Conservation (phyloP, 2,888 invertebrate species). For the Blomia tropicalis region DNA sequence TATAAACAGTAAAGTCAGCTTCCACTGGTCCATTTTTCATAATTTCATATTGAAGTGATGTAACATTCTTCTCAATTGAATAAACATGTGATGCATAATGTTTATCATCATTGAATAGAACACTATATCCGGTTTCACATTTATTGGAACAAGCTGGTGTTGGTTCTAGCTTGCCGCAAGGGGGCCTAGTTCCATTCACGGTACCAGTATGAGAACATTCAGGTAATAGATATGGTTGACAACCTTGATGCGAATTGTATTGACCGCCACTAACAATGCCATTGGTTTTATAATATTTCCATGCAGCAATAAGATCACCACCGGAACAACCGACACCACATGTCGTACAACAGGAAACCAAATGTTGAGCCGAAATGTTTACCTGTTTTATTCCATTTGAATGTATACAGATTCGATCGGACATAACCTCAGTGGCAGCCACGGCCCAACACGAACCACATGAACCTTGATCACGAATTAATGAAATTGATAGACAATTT, state of each 20-base stretch:
- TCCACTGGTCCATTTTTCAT: slow-evolving; percentile 60
- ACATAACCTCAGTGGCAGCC: slow-evolving; percentile 77
- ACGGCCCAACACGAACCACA: slow-evolving; percentile 59
- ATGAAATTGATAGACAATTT: too few species aligned
- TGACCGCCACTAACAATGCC: slow-evolving; percentile 77
- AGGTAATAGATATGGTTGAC: slow-evolving; percentile 62
- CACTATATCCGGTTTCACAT: too few species aligned
- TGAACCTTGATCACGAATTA: slow-evolving; percentile 73
- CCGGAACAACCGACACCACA: slow-evolving; percentile 61
- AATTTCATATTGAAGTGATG: too few species aligned
- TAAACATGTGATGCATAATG: too few species aligned
- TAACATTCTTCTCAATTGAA: too few species aligned
- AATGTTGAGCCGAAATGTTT: slow-evolving; percentile 66
- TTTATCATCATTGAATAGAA: too few species aligned
- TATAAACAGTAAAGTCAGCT: slow-evolving; percentile 69
- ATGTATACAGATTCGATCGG: slow-evolving; percentile 67
- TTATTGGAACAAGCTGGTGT: too few species aligned
- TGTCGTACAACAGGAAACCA: slow-evolving; percentile 58
- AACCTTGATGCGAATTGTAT: too few species aligned
- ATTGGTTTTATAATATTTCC: slow-evolving; percentile 64
- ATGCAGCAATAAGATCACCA: slow-evolving; percentile 63
- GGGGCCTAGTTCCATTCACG: too few species aligned
- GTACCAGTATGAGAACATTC: slow-evolving; percentile 90
- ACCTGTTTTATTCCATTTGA: slow-evolving; percentile 54
- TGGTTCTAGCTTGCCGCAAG: too few species aligned